Evolutionary conservation across 2,888 invertebrate species (phyloP), one percentile per base, ranked within the genome.

Genomic region (Prosopocoilus inquinatus): DNA sequence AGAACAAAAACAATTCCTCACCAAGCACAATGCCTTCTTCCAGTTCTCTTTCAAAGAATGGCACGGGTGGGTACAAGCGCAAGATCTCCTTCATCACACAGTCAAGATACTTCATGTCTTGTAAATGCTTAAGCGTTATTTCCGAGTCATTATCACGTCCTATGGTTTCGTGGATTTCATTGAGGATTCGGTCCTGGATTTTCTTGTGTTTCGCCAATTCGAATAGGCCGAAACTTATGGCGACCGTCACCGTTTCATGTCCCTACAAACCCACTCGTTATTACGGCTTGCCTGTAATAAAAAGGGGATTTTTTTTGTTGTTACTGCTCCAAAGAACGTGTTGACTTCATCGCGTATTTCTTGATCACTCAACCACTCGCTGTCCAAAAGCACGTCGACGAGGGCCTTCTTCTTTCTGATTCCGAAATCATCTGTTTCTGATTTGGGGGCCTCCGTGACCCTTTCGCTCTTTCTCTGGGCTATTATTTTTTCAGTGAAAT

Each of bases 271-370:
- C 12, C 2, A 2, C 20, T 5, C 20, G 20, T 28, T 28, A 28
- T 3, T 28, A 28, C 7, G 20, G 47, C 38, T 41, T 15, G 41
- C n/a, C 43, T 53, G 15, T 12, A 15, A 7, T 4, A 11, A 35
- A 9, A 4, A 9, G 9, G 11, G n/a, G n/a, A n/a, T n/a, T n/a
- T n/a, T n/a, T 43, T 41, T 36, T 36, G 5, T 36, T 58, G 69
- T 72, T 64, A 79, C 80, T 66, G 80, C 82, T 65, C 83, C 83
- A 79, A 83, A 80, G 60, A 84, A 82, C 0, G 83, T 83, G 60
- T 83, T 81, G 7, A 82, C 80, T 70, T 83, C 81, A 64, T 81
- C 81, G 48, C 81, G 74, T 47, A 84, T 78, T 50, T 83, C 81
- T 20, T 74, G 68, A 59, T 80, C 78, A 1, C 73, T 77, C 15